Evolutionary conservation across 37 sponge, comb jelly and placozoan species (phyloP), one percentile per base, ranked within the genome.

Genomic region (Beroe ovata): DNA sequence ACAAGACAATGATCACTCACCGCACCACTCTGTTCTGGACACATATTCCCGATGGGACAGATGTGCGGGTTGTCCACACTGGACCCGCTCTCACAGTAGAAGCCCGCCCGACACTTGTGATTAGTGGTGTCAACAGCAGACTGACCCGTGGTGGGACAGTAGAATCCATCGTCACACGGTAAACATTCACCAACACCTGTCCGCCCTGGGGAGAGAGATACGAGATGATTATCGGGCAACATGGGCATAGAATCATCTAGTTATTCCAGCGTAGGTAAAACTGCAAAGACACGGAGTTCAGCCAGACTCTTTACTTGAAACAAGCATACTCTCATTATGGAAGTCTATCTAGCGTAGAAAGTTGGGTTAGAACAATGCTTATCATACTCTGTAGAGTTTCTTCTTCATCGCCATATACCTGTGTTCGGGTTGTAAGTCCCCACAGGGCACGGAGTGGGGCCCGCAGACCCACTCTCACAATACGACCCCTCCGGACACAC

Each of bases 371-470:
- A n/a, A n/a, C n/a, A n/a, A n/a, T n/a, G n/a, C n/a, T n/a, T n/a
- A n/a, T n/a, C n/a, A n/a, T n/a, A n/a, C n/a, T n/a, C n/a, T n/a
- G n/a, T n/a, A n/a, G n/a, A n/a, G n/a, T n/a, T n/a, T n/a, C n/a
- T n/a, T n/a, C n/a, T n/a, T n/a, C n/a, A n/a, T n/a, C n/a, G n/a
- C n/a, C n/a, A n/a, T n/a, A n/a, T n/a, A n/a, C 71, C 71, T 21
- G 71, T 69, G 38, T 69, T 69, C 14, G 71, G 71, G 71, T 69
- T 69, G 36, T 25, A 69, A 21, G 30, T 69, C 38, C 71, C 71
- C 18, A 14, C 4, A 8, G 71, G 71, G 38, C 71, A 69, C 3
- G 71, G 26, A 21, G 71, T 69, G 6, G 71, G 35, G 11, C 4
- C 38, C 6, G 71, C 71, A 11, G 71, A 29, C 38, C 38, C 71